Percentiles rank a stretch among this genome's conserved stretches.
Conservation (phyloP, 2,113 vertebrate genomes). For the Pseudois nayaur region DNA sequence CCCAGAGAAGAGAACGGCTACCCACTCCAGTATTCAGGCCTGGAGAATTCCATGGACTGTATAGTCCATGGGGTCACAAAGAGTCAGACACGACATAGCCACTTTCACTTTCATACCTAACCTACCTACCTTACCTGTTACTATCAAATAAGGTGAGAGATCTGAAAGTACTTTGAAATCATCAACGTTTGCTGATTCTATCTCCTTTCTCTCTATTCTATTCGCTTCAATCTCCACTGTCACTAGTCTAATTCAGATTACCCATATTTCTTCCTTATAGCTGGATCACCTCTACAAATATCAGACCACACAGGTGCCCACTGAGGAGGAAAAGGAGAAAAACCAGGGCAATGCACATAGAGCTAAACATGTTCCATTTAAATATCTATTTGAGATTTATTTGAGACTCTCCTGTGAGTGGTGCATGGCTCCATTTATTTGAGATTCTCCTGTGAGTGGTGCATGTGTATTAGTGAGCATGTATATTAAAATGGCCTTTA, state of each 20-base stretch:
- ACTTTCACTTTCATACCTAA: background rate
- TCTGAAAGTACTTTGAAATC: background rate
- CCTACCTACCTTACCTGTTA: background rate
- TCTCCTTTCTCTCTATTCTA: background rate
- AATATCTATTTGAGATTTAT: background rate
- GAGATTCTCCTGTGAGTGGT: background rate
- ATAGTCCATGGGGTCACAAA: background rate
- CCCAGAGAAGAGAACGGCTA: rapidly evolving
- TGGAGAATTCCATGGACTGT: background rate
- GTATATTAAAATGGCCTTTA: background rate
- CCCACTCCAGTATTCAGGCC: background rate
- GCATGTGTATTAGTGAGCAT: background rate
- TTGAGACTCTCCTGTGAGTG: background rate
- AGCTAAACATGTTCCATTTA: background rate
- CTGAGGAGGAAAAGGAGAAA: conserved; percentile 4
- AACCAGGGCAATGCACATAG: background rate
- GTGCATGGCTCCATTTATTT: background rate
- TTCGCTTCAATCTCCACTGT: background rate
- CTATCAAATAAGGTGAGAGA: background rate
- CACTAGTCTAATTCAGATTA: background rate
- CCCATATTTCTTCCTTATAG: background rate
- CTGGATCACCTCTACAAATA: background rate
- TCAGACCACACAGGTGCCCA: background rate
- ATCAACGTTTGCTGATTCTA: background rate
- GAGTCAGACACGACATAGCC: background rate